phyloP scores from a whole-genome alignment of 2,888 invertebrate species.

The Stenurella melanura region DNA sequence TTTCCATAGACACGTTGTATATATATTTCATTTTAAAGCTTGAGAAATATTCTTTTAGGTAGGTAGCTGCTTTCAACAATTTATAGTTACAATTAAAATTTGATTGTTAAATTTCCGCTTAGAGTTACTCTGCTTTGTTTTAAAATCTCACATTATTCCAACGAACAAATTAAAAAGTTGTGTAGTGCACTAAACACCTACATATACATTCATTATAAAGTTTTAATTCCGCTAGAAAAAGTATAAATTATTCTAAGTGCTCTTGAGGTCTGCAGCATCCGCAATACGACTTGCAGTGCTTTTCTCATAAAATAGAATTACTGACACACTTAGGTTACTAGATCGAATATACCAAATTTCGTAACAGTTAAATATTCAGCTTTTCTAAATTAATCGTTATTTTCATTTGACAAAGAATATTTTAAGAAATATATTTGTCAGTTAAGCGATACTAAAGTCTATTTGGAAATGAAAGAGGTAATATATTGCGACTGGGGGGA shows the following conservation, averaged over 20 bases:
- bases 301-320: not conserved
- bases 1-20: too few relatives aligned
- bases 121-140: not conserved
- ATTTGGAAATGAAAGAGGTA: too few relatives aligned
- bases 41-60: too few relatives aligned
- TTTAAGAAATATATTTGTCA: too few relatives aligned
- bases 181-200: slow-evolving; percentile 7
- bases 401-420: too few relatives aligned
- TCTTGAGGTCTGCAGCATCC: not conserved
- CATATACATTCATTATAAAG: not conserved
- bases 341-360: not conserved
- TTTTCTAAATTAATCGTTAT: not conserved
- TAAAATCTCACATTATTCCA: slow-evolving; percentile 7
- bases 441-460: too few relatives aligned
- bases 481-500: too few relatives aligned
- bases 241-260: not conserved
- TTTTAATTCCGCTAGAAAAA: not conserved
- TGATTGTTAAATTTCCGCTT: not conserved
- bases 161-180: slow-evolving; percentile 1
- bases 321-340: not conserved
- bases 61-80: not conserved
- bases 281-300: not conserved
- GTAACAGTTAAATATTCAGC: not conserved
- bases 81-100: not conserved
- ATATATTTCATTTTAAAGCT: too few relatives aligned